phyloP scores from a whole-genome alignment of 92 coral and sea anemone genomes.

The Diadumene lineata region DNA sequence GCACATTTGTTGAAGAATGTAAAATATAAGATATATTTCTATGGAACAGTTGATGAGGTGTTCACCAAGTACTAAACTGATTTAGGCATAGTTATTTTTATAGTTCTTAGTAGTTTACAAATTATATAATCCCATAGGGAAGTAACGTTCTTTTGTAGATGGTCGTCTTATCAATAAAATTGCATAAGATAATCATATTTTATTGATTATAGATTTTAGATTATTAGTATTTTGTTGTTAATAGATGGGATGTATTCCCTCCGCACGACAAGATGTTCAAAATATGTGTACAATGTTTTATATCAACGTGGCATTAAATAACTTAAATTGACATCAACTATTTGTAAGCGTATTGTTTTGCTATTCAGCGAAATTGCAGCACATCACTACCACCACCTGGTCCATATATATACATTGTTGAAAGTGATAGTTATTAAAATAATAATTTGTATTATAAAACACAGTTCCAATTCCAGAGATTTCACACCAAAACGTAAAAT shows the following conservation, averaged over 20 bases:
- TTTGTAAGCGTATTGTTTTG: too few relatives aligned
- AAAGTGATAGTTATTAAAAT: too few relatives aligned
- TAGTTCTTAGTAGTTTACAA: not conserved
- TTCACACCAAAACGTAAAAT: too few relatives aligned
- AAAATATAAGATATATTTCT: too few relatives aligned
- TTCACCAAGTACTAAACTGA: not conserved
- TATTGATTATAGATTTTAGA: slow-evolving; percentile 7
- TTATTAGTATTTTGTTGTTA: not conserved
- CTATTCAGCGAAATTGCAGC: too few relatives aligned
- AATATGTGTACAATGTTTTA: not conserved
- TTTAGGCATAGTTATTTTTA: not conserved
- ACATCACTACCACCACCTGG: too few relatives aligned
- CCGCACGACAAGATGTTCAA: not conserved
- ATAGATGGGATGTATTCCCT: not conserved
- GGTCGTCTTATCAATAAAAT: slow-evolving; percentile 15
- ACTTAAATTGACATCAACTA: too few relatives aligned
- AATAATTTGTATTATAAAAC: too few relatives aligned
- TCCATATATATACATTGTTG: too few relatives aligned
- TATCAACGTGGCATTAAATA: not conserved
- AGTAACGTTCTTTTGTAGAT: not conserved
- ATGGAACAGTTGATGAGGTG: too few relatives aligned
- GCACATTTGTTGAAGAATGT: too few relatives aligned
- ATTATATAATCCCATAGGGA: slow-evolving; percentile 14
- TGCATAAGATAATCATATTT: slow-evolving; percentile 20
- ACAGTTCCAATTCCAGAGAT: too few relatives aligned